Conservation (phyloP, 2,888 invertebrate genomes). For the Pyrocoelia pectoralis region DNA sequence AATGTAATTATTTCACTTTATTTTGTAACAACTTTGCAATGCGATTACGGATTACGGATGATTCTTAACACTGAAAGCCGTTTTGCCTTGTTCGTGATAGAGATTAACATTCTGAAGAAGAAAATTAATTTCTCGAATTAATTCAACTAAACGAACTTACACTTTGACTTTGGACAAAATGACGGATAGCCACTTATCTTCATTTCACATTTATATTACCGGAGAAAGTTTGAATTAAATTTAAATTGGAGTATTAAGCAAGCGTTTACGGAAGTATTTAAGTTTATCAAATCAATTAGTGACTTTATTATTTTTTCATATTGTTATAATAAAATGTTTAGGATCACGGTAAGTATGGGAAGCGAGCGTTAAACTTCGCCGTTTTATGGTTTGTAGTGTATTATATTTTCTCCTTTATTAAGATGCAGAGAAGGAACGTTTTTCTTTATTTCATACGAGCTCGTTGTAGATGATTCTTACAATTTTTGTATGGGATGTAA, state of each 20-base stretch:
- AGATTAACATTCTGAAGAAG: too few species aligned
- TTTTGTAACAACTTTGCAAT: not conserved
- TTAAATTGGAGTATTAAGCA: too few species aligned
- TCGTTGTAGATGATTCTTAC: not conserved
- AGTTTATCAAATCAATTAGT: not conserved
- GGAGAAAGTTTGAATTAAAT: not conserved
- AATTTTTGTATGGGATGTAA: not conserved
- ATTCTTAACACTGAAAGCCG: too few species aligned
- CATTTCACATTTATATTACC: not conserved
- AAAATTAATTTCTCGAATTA: too few species aligned
- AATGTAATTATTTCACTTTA: slow-evolving; percentile 26
- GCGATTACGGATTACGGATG: too few species aligned
- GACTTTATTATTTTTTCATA: not conserved
- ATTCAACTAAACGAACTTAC: too few species aligned
- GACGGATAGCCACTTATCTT: not conserved
- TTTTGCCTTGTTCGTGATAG: too few species aligned
- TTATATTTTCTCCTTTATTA: not conserved
- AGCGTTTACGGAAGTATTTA: too few species aligned
- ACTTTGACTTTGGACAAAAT: not conserved
- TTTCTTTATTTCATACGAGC: not conserved
- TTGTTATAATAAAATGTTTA: not conserved
- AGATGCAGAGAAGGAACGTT: not conserved
- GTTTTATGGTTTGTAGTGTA: not conserved
- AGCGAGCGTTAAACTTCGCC: not conserved
- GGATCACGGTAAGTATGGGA: not conserved